A percentile compares a stretch with the other conserved stretches of the same genome.
phyloP scores from a whole-genome alignment of 2,888 invertebrate species.

The Hirtodrosophila alboralis region DNA sequence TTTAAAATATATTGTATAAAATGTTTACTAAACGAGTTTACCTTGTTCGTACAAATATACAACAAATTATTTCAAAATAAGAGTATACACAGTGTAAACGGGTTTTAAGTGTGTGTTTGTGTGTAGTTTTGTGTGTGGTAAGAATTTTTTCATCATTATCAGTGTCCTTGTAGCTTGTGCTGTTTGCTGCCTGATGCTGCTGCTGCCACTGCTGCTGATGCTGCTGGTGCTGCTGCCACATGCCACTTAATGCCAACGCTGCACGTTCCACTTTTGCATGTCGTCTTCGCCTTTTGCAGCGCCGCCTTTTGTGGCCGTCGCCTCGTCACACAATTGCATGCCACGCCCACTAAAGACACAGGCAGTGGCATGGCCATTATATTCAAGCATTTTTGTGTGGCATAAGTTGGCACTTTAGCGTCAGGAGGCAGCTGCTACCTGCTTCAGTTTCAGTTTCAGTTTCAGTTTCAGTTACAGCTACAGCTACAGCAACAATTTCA shows the following conservation, averaged over 20 bases:
- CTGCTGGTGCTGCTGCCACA: slow-evolving; percentile 50
- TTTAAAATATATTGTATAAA: too few species aligned
- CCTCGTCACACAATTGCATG: slow-evolving; percentile 62
- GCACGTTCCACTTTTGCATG: slow-evolving; percentile 73
- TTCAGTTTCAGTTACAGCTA: slow-evolving; percentile 17
- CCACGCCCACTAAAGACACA: slow-evolving; percentile 35
- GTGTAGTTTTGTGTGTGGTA: slow-evolving; percentile 37
- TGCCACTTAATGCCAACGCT: slow-evolving; percentile 79
- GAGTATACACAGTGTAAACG: too few species aligned
- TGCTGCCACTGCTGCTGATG: too few species aligned
- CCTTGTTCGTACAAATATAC: too few species aligned
- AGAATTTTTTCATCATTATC: slow-evolving; percentile 77
- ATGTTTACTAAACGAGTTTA: too few species aligned
- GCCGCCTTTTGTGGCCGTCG: slow-evolving; percentile 58
- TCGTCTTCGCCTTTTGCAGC: slow-evolving; percentile 44
- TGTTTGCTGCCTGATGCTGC: slow-evolving; percentile 68
- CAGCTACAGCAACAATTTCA: too few species aligned
- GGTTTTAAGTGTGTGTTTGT: slow-evolving; percentile 8
- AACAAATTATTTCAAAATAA: too few species aligned
- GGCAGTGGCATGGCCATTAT: slow-evolving; percentile 61
- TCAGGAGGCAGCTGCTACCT: slow-evolving; percentile 76
- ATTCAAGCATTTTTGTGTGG: slow-evolving; percentile 74
- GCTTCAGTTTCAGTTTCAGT: slow-evolving; percentile 47
- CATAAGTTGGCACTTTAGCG: slow-evolving; percentile 79
- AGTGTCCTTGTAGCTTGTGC: slow-evolving; percentile 64